Evolutionary conservation across 2,888 invertebrate species (phyloP), one percentile per base, ranked within the genome.

Genomic region (Melanotus villosus): DNA sequence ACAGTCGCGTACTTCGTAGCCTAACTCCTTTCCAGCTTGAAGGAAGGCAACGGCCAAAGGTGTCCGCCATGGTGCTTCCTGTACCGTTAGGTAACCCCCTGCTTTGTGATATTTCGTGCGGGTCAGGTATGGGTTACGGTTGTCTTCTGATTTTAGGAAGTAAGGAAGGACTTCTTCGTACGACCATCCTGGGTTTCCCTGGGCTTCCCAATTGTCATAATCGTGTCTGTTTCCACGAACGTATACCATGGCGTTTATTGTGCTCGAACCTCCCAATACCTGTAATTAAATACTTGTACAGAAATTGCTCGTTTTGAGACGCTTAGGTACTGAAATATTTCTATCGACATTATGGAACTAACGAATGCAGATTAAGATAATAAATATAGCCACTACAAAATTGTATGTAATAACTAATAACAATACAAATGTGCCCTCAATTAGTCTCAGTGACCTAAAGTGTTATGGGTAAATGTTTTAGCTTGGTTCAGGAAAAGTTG

Each of bases 221-320:
- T 97, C 96, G 68, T 90, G 90, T 75, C 90, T 89, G 79, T 95
- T 96, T 59, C 97, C 97, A 58, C 97, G 89, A 9, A 95, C 92
- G 85, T 97, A 97, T 32, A 96, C 90, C 96, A 97, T 96, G 10
- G 94, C 94, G 82, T 97, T 97, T 0, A 96, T 88, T 1, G 95
- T 94, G 78, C 94, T 94, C 64, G 92, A 91, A 10, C 97, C 96
- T 19, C 96, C 96, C 18, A 97, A 88, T 14, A 93, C 84, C 82
- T 84, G 59, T 18, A 73, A 73, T 16, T 5, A 7, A 26, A 26
- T 26, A 26, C n/a, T n/a, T n/a, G n/a, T n/a, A n/a, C n/a, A n/a
- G n/a, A n/a, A n/a, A n/a, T n/a, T n/a, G n/a, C n/a, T n/a, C n/a
- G n/a, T n/a, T n/a, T n/a, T n/a, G n/a, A n/a, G n/a, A n/a, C n/a